phyloP scores from a whole-genome alignment of 1,140 invertebrate species.

The Panulirus ornatus region DNA sequence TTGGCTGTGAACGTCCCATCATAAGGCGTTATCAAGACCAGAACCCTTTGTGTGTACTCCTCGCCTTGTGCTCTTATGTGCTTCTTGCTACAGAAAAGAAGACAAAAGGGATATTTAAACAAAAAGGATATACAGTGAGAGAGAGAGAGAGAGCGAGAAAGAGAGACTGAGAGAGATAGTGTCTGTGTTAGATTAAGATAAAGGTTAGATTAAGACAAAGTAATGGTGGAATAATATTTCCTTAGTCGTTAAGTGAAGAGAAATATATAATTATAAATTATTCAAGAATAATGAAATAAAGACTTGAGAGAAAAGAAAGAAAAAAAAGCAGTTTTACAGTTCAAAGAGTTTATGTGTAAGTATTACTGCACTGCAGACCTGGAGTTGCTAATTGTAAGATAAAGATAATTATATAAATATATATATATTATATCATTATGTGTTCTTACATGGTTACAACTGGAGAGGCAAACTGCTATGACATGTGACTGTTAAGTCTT shows the following conservation, averaged over 20 bases:
- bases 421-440: too few species aligned
- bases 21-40: conserved; percentile 17
- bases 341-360: background rate
- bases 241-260: background rate
- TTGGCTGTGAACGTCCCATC: conserved; percentile 62
- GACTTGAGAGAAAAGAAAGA: background rate
- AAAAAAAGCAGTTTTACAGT: background rate
- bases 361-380: background rate
- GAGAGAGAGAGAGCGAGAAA: background rate
- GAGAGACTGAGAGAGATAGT: background rate
- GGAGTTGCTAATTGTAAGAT: too few species aligned
- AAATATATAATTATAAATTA: background rate
- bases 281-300: background rate
- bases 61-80: background rate
- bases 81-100: background rate
- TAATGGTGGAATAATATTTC: too few species aligned
- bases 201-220: background rate
- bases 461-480: too few species aligned
- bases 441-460: too few species aligned
- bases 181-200: background rate
- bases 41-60: background rate
- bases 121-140: background rate
- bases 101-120: background rate
- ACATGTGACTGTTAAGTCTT: background rate
- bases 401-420: too few species aligned